Evolutionary conservation across 2,113 vertebrate species (phyloP), one percentile per base, ranked within the genome.

Genomic region (Hippocampus mohnikei): DNA sequence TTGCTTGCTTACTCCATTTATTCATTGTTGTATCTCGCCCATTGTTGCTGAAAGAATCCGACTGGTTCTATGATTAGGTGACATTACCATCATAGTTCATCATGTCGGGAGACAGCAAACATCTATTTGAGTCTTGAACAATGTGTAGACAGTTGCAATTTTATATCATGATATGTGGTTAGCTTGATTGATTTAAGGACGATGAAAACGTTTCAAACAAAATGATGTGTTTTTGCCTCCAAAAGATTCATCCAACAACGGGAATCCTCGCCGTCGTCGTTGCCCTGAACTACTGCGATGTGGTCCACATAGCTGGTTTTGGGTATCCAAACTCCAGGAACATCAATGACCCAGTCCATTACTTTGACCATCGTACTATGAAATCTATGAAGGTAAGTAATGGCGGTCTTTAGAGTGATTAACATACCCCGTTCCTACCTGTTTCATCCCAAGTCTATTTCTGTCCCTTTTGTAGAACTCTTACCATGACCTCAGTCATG

Each of bases 271-370:
- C 95, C 63, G 93, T 98, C 83, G 95, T 95, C 12, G 80, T 97
- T 76, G 96, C 96, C 0, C 92, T 98, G 60, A 96, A 97, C 88
- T 95, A 96, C 84, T 98, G 96, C 0, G 95, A 98, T 59, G 70
- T 94, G 72, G 95, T 98, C 62, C 94, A 96, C 67, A 81, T 98
- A 0, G 96, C 95, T 0, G 96, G 96, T 63, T 98, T 98, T 2
- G 96, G 96, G 71, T 98, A 98, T 79, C 96, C 96, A 0, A 85
- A 87, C 0, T 69, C 73, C 25, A 81, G 76, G 40, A 92, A 91
- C 79, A 93, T 88, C 76, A 93, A 86, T 60, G 90, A 94, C 15
- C 94, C 93, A 3, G 95, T 98, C 23, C 96, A 98, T 75, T 98
- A 98, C 86, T 98, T 95, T 0, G 95, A 95, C 72, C 86, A 92